Percentiles rank a stretch among this genome's conserved stretches.
Evolutionary conservation across 2,797 vertebrate species (phyloP).

Genomic region (Halcyon leucocephala): DNA sequence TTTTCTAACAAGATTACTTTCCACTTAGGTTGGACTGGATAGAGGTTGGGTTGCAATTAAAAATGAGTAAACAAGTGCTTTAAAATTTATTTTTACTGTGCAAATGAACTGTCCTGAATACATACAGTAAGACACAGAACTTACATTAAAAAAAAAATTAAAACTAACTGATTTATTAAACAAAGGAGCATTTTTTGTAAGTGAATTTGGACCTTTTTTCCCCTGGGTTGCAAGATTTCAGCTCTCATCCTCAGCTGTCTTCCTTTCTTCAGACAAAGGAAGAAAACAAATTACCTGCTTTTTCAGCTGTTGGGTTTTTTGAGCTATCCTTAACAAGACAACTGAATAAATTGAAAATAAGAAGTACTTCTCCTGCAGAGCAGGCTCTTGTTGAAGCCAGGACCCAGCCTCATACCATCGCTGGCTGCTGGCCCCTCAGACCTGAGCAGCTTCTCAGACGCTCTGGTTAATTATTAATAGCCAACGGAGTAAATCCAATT

Average conservation of each 20-base stretch:
- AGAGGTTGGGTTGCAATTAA: background rate
- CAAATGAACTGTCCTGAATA: background rate
- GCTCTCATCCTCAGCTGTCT: background rate
- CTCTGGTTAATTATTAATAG: background rate
- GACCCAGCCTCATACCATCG: accelerated
- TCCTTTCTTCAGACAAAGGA: background rate
- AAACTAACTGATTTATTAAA: background rate
- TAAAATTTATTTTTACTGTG: background rate
- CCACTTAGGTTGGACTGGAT: background rate
- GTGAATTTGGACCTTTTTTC: background rate
- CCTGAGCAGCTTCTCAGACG: background rate
- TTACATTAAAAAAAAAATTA: background rate
- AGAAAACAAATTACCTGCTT: background rate
- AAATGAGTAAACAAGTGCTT: background rate
- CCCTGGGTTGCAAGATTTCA: background rate
- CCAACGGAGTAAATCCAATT: background rate
- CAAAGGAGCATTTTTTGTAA: background rate
- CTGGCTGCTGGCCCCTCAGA: background rate
- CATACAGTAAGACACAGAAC: background rate
- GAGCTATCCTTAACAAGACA: background rate
- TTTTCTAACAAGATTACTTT: background rate
- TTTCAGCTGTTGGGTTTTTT: background rate
- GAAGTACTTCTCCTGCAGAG: background rate
- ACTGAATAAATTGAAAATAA: background rate
- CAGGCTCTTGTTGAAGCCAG: background rate